Evolutionary conservation across 2,888 invertebrate species (phyloP), one percentile per base, ranked within the genome.

Genomic region (Amphipyra tragopoginis): DNA sequence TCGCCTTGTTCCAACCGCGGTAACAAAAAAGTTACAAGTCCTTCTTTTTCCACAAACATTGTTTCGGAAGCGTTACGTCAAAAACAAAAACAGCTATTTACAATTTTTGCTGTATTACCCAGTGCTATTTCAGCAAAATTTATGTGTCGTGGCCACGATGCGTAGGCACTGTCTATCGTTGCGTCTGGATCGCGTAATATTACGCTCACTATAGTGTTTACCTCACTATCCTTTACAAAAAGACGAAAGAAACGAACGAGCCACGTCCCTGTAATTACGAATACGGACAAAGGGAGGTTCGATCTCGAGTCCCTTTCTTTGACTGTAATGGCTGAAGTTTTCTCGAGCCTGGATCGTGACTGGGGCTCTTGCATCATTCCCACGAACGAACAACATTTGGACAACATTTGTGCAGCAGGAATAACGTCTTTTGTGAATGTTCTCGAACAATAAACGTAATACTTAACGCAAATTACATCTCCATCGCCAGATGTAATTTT

Each of bases 311-410:
- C 55, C 74, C 68, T 79, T 79, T 82, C 72, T 81, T 77, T 81
- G 82, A 72, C 67, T 59, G 82, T 90, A 89, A 89, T 90, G 83
- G 86, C 81, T 75, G 82, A 75, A 86, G 82, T 84, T 84, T 85
- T 82, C 80, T 80, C 56, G 72, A 77, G 75, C 78, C 80, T 64
- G 83, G 67, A 81, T 88, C 89, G 89, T 88, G 89, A 87, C 85
- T 78, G 75, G 45, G 29, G 78, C 70, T 67, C 73, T 78, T 73
- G 71, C 75, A 75, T 81, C 82, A 83, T 86, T 88, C 87, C 84
- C 87, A 87, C 84, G 86, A 76, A 70, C 79, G 77, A 62, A 62
- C 55, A 80, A 76, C 82, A 82, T 86, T 86, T 83, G 81, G 83
- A 77, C 81, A 79, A 69, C 78, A 77, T 84, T 84, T 83, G 80